These are phyloP conservation scores for Centropus unirufus DNA, from an alignment of 2,113 vertebrate species.

Conservation along the genomic window DNA sequence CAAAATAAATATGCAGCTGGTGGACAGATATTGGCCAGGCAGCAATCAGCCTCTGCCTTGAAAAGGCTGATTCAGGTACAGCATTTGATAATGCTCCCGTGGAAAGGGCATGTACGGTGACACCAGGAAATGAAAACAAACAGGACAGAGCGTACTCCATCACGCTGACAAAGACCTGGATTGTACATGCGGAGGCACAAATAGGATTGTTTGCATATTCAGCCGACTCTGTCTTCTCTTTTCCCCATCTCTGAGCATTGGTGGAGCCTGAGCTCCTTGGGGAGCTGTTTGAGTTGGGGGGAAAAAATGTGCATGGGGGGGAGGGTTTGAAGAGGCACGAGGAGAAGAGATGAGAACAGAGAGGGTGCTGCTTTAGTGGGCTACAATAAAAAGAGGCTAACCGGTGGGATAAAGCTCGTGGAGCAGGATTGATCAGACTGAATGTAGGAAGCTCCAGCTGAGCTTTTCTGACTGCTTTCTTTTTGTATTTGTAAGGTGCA, in stretches of 20 bases:
- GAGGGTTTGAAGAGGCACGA: background rate
- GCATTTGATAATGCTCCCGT: background rate
- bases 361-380: background rate
- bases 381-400: background rate
- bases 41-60: background rate
- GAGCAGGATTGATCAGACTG: background rate
- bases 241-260: background rate
- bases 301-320: background rate
- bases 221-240: background rate
- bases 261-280: background rate
- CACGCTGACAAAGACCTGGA: slow-evolving; percentile 15
- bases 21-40: background rate
- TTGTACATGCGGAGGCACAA: background rate
- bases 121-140: background rate
- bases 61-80: background rate
- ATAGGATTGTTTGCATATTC: slow-evolving; percentile 27
- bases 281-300: background rate
- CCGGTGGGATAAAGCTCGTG: background rate
- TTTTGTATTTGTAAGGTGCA: background rate
- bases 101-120: background rate
- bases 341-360: background rate
- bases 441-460: background rate
- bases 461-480: background rate
- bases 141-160: background rate
- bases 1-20: background rate